Base-by-base conservation (phyloP, 2,888 invertebrate species). In the Rotaria sp. region DNA sequence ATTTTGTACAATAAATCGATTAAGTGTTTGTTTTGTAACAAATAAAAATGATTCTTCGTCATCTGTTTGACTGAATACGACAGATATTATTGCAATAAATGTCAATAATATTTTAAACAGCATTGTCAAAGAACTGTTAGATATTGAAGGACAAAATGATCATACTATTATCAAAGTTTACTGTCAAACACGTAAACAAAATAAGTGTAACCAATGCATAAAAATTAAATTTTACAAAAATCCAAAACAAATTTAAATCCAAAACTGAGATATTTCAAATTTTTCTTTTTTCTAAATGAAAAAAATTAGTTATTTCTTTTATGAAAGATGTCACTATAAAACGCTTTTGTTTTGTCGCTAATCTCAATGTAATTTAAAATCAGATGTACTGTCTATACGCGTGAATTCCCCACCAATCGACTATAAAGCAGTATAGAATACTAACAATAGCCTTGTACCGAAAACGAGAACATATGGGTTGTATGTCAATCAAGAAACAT, bases 1-100 rank as follows among this genome's bases (percentile, higher is more conserved):
- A 85, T 85, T 55, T 75, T 86, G 85, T 24, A 86, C 86, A 18
- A 86, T 30, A 85, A 85, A 86, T 21, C 85, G 85, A 38, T 86
- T 86, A 7, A 86, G n/a, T 10, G 85, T 80, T 41, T 86, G 75
- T 59, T 86, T 86, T 35, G 85, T 85, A 18, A 86, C 85, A 38
- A 86, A 57, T n/a, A 86, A 45, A 45, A 55, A 75, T 35, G 86
- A 85, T 45, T 86, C 86, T 75, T 86, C 86, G 30, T 80, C 38
- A 35, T 86, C 86, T 24, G 74, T 75, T 38, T 80, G 50, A 48
- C 48, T 1, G n/a, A 41, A 35, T 26, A 30, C 75, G 2, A 45
- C 26, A 0, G 45, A 26, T 26, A 80, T 41, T 5, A 45, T 21
- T 3, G 45, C 26, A 24, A 26, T 5, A 24, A 74, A n/a, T 8